Evolutionary conservation across 2,113 vertebrate genomes (phyloP).

Genomic region (Rhea americana): DNA sequence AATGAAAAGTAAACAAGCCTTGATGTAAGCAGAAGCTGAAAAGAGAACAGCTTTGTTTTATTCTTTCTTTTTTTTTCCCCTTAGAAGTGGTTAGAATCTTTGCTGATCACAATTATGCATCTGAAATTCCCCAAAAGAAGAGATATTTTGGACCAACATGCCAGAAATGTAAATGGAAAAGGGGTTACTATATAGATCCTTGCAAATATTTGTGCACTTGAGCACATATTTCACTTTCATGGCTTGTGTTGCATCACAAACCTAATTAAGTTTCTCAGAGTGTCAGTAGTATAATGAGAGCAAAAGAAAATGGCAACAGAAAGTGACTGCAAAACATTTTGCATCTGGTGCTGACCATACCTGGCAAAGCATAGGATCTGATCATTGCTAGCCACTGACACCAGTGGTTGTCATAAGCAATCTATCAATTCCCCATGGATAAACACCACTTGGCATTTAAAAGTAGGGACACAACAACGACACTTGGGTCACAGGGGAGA

Average conservation of each 20-base stretch:
- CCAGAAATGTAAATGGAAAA: not conserved
- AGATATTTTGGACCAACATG: not conserved
- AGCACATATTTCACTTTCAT: not conserved
- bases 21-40: not conserved
- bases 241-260: not conserved
- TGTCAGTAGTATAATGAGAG: not conserved
- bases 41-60: rapidly evolving
- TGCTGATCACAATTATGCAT: not conserved
- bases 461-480: not conserved
- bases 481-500: not conserved
- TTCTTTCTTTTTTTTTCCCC: not conserved
- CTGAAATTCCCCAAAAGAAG: not conserved
- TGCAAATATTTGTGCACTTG: not conserved
- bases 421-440: not conserved
- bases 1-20: not conserved
- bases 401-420: not conserved
- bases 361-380: not conserved
- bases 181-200: not conserved
- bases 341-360: not conserved
- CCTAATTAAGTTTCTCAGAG: not conserved
- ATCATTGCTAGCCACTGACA: not conserved
- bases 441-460: not conserved
- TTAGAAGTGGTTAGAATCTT: not conserved
- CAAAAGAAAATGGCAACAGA: not conserved
- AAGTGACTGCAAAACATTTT: not conserved